Evolutionary conservation across 2,888 invertebrate genomes (phyloP).

Genomic region (Andrena praecox): DNA sequence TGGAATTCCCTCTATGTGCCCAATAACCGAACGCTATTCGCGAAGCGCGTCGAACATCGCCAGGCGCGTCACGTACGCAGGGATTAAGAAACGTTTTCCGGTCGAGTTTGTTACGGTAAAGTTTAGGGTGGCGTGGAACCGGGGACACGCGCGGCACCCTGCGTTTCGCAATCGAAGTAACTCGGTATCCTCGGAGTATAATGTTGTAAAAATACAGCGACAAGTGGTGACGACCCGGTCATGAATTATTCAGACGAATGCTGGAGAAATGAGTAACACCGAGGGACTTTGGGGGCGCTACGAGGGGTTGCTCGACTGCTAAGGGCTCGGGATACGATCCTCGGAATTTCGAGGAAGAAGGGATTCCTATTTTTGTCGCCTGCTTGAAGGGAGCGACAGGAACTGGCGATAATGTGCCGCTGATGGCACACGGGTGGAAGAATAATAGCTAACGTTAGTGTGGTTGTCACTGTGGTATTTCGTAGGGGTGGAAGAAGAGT

Average conservation of each 20-base stretch:
- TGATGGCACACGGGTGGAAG: no score
- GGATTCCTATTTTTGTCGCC: no score
- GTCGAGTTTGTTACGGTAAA: constrained; percentile 38
- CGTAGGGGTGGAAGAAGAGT: no score
- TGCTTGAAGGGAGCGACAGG: background rate
- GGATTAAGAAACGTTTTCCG: constrained; percentile 65
- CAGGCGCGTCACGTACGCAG: constrained; percentile 43
- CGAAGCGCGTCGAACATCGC: background rate
- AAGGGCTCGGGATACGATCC: background rate
- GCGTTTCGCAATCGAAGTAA: constrained; percentile 7
- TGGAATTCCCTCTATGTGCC: constrained; percentile 1
- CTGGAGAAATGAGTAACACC: constrained; percentile 69
- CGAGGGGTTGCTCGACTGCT: background rate
- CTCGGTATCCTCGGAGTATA: constrained; percentile 57
- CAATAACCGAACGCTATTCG: constrained; percentile 20
- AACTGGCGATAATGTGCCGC: no score
- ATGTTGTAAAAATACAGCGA: constrained; percentile 76
- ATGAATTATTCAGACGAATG: constrained; percentile 77
- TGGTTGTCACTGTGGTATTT: no score
- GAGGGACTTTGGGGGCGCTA: constrained; percentile 5
- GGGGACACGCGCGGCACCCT: background rate
- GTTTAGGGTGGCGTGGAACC: constrained; percentile 12
- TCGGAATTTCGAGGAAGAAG: constrained; percentile 19
- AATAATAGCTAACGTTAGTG: no score
- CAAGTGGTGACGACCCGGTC: constrained; percentile 75